Evolutionary conservation across 1,140 invertebrate species (phyloP).

Genomic region (Brachionus asplanchnoidis): DNA sequence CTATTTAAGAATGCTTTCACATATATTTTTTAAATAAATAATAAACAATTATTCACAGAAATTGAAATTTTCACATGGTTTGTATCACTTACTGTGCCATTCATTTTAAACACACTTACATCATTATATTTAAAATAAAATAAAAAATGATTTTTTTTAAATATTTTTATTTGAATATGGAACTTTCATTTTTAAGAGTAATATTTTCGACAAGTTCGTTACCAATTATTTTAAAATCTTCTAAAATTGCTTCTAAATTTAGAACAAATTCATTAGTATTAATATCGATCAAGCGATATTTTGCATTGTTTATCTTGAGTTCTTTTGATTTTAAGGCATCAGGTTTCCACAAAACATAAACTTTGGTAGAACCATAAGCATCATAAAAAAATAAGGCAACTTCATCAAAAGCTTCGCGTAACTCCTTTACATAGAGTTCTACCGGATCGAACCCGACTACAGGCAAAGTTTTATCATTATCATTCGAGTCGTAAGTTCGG

Average conservation of each 20-base stretch:
- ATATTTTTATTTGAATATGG: slow-evolving; percentile 43
- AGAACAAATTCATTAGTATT: slow-evolving; percentile 58
- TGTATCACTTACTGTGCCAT: too few species aligned
- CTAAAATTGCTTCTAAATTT: slow-evolving; percentile 66
- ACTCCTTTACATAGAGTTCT: slow-evolving; percentile 66
- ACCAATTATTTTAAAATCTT: slow-evolving; percentile 69
- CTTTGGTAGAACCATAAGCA: slow-evolving; percentile 70
- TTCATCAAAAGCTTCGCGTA: slow-evolving; percentile 70
- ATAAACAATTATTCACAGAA: too few species aligned
- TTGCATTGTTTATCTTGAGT: slow-evolving; percentile 64
- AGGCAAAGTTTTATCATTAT: slow-evolving; percentile 61
- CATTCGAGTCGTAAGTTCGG: not conserved
- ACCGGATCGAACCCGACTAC: slow-evolving; percentile 73
- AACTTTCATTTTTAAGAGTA: slow-evolving; percentile 43
- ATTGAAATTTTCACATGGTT: too few species aligned
- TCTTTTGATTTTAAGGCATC: slow-evolving; percentile 61
- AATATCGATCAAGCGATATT: slow-evolving; percentile 30
- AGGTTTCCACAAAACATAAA: slow-evolving; percentile 78
- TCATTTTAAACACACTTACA: too few species aligned
- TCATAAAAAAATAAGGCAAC: slow-evolving; percentile 83
- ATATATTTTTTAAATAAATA: too few species aligned
- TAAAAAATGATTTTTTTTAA: not conserved
- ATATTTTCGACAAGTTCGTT: slow-evolving; percentile 60
- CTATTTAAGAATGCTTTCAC: too few species aligned
- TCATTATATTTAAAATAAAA: too few species aligned